These are phyloP conservation scores for Melipona beecheii DNA, from an alignment of 2,888 invertebrate species.

Conservation along the genomic window DNA sequence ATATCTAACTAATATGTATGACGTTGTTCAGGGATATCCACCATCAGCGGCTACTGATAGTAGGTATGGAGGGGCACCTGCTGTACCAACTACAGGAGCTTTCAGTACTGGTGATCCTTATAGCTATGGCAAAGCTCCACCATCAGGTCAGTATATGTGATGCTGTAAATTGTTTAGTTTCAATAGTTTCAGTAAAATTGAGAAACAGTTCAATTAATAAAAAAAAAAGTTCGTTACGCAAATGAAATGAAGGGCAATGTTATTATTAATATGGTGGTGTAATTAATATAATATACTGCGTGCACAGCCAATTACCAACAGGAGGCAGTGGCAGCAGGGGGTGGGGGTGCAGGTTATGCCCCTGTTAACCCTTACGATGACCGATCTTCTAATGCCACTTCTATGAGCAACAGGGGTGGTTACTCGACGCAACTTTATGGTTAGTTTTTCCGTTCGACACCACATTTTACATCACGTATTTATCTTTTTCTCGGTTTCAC, in stretches of 20 bases:
- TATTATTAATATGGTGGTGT: not conserved
- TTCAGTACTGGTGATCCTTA: constrained; percentile 81
- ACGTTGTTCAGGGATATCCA: constrained; percentile 77
- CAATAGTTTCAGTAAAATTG: not conserved
- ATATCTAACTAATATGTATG: not conserved
- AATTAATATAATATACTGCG: constrained; percentile 64
- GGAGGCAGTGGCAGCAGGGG: constrained; percentile 77
- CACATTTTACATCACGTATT: constrained; percentile 41
- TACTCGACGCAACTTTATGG: constrained; percentile 80
- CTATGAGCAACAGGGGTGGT: constrained; percentile 78
- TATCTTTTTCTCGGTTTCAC: constrained; percentile 34
- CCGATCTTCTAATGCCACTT: constrained; percentile 78
- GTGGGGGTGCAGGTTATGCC: constrained; percentile 77
- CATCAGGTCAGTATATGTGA: constrained; percentile 75
- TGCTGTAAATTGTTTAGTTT: not conserved
- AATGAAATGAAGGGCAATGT: constrained; percentile 10
- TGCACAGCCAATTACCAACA: constrained; percentile 80
- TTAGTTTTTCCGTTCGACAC: constrained; percentile 72
- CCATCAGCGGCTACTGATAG: constrained; percentile 79
- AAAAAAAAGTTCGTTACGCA: not conserved
- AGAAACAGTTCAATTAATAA: not conserved
- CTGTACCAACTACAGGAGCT: constrained; percentile 77
- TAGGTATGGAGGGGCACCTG: constrained; percentile 81
- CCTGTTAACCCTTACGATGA: constrained; percentile 79
- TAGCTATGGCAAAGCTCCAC: constrained; percentile 81